phyloP scores from a whole-genome alignment of 2,888 invertebrate genomes.

The Aleiodes alternator region DNA sequence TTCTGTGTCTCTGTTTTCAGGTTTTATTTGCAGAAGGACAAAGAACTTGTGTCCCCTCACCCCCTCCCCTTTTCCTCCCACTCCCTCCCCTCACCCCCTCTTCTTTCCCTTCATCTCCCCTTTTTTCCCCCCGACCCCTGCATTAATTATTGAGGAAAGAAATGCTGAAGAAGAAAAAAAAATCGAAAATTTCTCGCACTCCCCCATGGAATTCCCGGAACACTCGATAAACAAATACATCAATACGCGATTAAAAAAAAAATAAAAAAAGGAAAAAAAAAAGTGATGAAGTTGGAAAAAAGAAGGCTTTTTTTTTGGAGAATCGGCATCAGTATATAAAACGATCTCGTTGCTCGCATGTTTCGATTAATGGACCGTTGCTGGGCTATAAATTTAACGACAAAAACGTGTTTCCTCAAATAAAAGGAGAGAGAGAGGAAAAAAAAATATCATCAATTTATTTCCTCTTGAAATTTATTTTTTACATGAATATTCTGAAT shows the following conservation, averaged over 20 bases:
- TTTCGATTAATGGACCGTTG: slow-evolving; percentile 22
- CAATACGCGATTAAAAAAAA: neutral
- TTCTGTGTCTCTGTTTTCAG: slow-evolving; percentile 12
- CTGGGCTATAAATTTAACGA: slow-evolving; percentile 25
- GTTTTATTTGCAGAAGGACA: slow-evolving; percentile 37
- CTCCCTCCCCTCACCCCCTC: too few species aligned
- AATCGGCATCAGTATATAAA: slow-evolving; percentile 5
- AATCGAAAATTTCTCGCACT: slow-evolving; percentile 28
- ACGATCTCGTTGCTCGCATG: slow-evolving; percentile 30
- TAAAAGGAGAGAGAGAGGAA: neutral
- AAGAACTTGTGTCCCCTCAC: neutral
- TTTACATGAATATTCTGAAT: slow-evolving; percentile 22
- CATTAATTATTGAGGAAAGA: neutral
- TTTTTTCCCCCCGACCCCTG: too few species aligned
- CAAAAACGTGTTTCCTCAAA: slow-evolving; percentile 13
- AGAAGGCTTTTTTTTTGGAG: neutral
- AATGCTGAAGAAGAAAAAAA: slow-evolving; percentile 6
- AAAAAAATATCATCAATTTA: slow-evolving; percentile 11
- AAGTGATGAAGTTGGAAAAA: neutral
- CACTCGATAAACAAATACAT: slow-evolving; percentile 14
- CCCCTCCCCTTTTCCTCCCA: too few species aligned
- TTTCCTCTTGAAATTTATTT: slow-evolving; percentile 18
- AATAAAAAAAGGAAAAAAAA: neutral
- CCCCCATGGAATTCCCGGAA: slow-evolving; percentile 14
- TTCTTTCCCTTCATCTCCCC: too few species aligned